Evolutionary conservation across 2,113 vertebrate species (phyloP).

Genomic region (Mesembrinibis cayennensis): DNA sequence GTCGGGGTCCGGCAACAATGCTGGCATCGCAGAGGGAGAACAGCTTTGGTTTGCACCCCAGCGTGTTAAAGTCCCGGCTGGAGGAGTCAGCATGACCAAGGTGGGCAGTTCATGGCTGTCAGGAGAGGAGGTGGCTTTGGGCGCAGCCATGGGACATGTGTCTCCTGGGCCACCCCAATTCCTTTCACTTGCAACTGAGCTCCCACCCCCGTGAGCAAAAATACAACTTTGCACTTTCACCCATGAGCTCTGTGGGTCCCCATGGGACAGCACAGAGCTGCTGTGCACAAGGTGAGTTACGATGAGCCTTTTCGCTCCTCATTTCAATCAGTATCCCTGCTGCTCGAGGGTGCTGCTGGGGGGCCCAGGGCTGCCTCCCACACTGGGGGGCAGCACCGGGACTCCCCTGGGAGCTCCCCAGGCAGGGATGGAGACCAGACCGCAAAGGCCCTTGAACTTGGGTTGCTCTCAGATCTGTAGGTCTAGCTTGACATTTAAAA

Average conservation of each 20-base stretch:
- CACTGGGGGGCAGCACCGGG: accelerated
- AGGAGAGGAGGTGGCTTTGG: background rate
- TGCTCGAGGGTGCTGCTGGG: accelerated
- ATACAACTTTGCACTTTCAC: background rate
- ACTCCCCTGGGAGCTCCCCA: background rate
- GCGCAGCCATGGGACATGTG: accelerated
- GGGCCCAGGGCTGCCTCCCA: accelerated
- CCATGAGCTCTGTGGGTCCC: background rate
- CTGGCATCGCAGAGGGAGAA: accelerated
- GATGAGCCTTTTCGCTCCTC: background rate
- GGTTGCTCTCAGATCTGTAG: background rate
- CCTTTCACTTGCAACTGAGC: background rate
- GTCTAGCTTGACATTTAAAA: background rate
- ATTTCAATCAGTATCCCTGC: accelerated
- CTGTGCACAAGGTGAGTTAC: accelerated
- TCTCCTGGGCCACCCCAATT: background rate
- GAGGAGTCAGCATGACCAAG: background rate
- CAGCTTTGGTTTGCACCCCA: background rate
- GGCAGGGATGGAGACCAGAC: background rate
- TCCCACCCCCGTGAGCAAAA: accelerated
- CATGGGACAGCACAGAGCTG: accelerated
- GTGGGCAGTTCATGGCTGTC: accelerated
- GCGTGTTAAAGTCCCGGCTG: background rate
- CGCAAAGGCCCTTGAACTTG: background rate
- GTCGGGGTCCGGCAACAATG: accelerated